These are phyloP conservation scores for Balanococcus diminutus DNA, from an alignment of 2,888 invertebrate genomes.

Conservation along the genomic window DNA sequence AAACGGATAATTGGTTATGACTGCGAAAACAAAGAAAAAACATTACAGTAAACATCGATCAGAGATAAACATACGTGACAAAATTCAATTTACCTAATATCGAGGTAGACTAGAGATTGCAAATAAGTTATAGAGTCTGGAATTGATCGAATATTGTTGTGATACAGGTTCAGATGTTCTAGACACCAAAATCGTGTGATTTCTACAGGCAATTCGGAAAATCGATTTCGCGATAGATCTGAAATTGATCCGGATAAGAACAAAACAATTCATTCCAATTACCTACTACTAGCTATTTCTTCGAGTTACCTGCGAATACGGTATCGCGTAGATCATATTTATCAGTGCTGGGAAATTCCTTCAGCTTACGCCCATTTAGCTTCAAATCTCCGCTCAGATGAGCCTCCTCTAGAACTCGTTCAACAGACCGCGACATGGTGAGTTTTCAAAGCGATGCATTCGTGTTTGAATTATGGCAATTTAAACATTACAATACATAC, in stretches of 20 bases:
- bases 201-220: conserved; percentile 88
- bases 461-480: background rate
- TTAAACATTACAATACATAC: background rate
- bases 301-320: conserved; percentile 85
- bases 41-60: conserved; percentile 13
- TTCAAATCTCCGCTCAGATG: conserved; percentile 90
- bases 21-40: conserved; percentile 65
- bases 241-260: conserved; percentile 59
- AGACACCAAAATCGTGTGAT: conserved; percentile 85
- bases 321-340: conserved; percentile 91
- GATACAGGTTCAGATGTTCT: conserved; percentile 86
- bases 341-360: conserved; percentile 79
- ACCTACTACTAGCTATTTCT: background rate
- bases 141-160: conserved; percentile 87
- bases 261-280: background rate
- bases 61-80: background rate
- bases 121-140: conserved; percentile 83
- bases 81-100: conserved; percentile 72
- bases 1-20: conserved; percentile 84
- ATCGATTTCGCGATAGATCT: conserved; percentile 87
- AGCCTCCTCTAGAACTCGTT: conserved; percentile 91
- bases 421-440: conserved; percentile 70
- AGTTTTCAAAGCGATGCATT: background rate
- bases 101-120: conserved; percentile 86
- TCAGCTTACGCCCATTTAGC: conserved; percentile 87